A percentile compares a stretch with the other conserved stretches of the same genome.
These are phyloP conservation scores for Amazona vittata DNA, from an alignment of 2,113 vertebrate genomes.

Conservation along the genomic window DNA sequence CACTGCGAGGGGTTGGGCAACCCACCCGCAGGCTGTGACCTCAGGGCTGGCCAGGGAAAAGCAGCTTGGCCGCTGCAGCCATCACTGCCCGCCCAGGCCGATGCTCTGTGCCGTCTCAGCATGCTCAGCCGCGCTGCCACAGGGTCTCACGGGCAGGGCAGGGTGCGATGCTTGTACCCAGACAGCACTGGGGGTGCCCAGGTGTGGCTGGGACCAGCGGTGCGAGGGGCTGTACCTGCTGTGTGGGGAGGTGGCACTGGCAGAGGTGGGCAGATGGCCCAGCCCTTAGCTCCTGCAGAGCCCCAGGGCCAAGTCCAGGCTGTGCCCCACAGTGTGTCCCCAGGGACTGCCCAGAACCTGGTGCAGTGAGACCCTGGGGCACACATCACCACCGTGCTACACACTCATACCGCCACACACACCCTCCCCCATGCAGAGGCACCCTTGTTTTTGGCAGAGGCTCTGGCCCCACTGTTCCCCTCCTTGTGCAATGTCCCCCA, in stretches of 20 bases:
- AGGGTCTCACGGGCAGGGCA: neutral
- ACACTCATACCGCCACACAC: neutral
- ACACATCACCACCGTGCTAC: fast-evolving
- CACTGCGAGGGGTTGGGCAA: neutral
- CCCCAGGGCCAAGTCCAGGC: neutral
- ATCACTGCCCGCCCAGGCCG: fast-evolving
- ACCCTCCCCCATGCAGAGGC: fast-evolving
- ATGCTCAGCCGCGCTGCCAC: fast-evolving
- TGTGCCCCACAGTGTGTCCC: fast-evolving
- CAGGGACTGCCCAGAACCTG: neutral
- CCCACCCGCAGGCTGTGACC: neutral
- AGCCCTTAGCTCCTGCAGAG: neutral
- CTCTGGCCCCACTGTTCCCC: neutral
- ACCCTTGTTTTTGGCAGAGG: neutral
- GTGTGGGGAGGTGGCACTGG: neutral
- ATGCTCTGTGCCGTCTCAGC: neutral
- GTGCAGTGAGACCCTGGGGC: neutral
- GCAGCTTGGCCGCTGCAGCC: fast-evolving
- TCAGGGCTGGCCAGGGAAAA: fast-evolving
- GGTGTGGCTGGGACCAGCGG: too few relatives aligned
- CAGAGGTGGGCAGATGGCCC: neutral
- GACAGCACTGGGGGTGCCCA: fast-evolving
- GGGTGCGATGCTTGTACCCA: neutral
- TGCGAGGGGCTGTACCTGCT: fast-evolving
- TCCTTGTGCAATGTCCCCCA: neutral